Percentiles rank a stretch among this genome's conserved stretches.
Evolutionary conservation across 2,113 vertebrate species (phyloP).

Genomic region (Parus major): DNA sequence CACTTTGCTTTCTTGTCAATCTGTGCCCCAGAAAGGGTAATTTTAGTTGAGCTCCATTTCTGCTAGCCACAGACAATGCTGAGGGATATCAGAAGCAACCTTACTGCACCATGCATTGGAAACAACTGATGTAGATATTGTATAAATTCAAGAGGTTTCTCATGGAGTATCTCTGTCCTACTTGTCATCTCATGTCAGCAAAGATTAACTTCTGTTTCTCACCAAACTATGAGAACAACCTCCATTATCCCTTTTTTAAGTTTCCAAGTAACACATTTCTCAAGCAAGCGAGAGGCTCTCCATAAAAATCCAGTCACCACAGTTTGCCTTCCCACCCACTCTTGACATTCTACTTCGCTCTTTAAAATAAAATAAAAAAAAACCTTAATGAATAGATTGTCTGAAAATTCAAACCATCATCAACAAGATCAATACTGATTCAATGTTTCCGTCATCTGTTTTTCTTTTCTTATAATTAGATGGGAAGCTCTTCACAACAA

Average conservation of each 20-base stretch:
- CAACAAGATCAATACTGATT: not conserved
- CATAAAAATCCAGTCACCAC: constrained; percentile 27
- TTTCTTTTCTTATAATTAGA: not conserved
- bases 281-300: constrained; percentile 9
- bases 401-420: not conserved
- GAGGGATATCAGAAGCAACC: not conserved
- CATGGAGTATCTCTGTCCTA: not conserved
- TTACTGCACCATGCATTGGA: not conserved
- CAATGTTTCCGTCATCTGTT: not conserved
- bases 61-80: not conserved
- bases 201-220: constrained; percentile 33
- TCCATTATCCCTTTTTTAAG: constrained; percentile 19
- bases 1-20: not conserved
- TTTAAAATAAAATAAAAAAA: not conserved
- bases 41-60: not conserved
- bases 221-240: constrained; percentile 1
- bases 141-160: not conserved
- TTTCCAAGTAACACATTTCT: constrained; percentile 40
- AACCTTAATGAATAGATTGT: not conserved
- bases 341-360: not conserved
- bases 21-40: not conserved
- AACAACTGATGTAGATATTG: not conserved
- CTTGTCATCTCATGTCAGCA: not conserved
- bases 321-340: constrained; percentile 42
- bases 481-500: not conserved